These are phyloP conservation scores for Iphiclides podalirius DNA, from an alignment of 2,888 invertebrate species.

Conservation along the genomic window DNA sequence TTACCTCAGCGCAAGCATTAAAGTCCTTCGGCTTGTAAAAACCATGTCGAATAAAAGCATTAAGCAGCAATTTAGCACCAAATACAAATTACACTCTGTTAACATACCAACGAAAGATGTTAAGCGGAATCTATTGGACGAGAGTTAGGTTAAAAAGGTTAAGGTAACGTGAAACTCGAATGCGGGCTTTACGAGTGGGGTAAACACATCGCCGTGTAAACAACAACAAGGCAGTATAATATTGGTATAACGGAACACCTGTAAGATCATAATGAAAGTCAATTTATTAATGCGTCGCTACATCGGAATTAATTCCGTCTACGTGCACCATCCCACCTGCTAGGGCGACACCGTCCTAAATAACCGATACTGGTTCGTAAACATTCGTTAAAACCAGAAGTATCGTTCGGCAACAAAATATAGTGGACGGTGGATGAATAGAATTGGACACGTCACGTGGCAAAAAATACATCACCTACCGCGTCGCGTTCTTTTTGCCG, in stretches of 20 bases:
- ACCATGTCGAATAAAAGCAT: background rate
- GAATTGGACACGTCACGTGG: background rate
- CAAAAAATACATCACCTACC: background rate
- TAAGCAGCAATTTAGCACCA: background rate
- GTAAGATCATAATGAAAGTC: conserved; percentile 1
- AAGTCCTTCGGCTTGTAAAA: background rate
- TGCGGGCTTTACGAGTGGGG: background rate
- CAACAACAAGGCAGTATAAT: conserved; percentile 1
- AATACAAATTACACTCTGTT: conserved; percentile 17
- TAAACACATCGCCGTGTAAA: background rate
- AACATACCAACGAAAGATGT: background rate
- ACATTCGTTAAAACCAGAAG: background rate
- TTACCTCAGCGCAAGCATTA: background rate
- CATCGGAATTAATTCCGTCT: conserved; percentile 10
- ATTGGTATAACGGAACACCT: conserved; percentile 2
- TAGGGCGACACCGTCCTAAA: background rate
- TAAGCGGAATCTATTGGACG: background rate
- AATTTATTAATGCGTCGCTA: conserved; percentile 5
- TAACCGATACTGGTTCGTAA: background rate
- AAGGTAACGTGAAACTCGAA: too few relatives aligned
- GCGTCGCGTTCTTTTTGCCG: background rate
- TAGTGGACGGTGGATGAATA: background rate
- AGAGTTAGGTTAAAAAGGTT: background rate
- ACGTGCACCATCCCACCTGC: conserved; percentile 2
- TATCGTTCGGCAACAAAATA: background rate